phyloP scores from a whole-genome alignment of 1,140 invertebrate species.

The Metaphire vulgaris region DNA sequence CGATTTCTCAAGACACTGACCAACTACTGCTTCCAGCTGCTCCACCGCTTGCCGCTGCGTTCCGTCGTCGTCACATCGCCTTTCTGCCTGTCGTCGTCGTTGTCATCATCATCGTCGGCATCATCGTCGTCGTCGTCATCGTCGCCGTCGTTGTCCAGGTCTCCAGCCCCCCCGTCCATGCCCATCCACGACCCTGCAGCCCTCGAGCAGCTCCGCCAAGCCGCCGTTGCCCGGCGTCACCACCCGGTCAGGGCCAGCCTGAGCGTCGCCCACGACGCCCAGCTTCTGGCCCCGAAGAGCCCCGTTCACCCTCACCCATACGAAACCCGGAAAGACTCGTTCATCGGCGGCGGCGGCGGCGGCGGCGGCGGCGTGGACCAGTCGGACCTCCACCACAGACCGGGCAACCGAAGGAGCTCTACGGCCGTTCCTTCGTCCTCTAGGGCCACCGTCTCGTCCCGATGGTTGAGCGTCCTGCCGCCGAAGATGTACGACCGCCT shows the following conservation, averaged over 20 bases:
- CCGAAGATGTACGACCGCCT: not conserved
- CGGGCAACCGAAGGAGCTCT: not conserved
- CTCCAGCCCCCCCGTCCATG: not conserved
- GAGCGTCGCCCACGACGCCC: not conserved
- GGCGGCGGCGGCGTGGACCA: not conserved
- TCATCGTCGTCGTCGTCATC: not conserved
- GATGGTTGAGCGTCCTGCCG: not conserved
- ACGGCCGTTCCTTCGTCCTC: not conserved
- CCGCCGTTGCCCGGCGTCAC: not conserved
- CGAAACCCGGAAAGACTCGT: too few species aligned
- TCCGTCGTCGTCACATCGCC: not conserved
- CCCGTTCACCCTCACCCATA: not conserved
- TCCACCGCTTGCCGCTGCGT: too few species aligned
- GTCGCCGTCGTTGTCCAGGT: not conserved
- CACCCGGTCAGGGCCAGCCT: constrained; percentile 1
- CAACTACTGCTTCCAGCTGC: too few species aligned
- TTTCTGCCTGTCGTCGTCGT: not conserved
- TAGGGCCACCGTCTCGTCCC: not conserved
- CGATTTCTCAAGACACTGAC: too few species aligned
- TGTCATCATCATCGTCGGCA: not conserved
- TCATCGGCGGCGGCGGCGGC: too few species aligned
- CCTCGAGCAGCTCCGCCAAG: not conserved
- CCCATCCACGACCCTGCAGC: not conserved
- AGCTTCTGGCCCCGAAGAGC: not conserved
- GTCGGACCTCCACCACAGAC: not conserved